phyloP scores from a whole-genome alignment of 1,140 invertebrate genomes.

The Archivesica marissinica region DNA sequence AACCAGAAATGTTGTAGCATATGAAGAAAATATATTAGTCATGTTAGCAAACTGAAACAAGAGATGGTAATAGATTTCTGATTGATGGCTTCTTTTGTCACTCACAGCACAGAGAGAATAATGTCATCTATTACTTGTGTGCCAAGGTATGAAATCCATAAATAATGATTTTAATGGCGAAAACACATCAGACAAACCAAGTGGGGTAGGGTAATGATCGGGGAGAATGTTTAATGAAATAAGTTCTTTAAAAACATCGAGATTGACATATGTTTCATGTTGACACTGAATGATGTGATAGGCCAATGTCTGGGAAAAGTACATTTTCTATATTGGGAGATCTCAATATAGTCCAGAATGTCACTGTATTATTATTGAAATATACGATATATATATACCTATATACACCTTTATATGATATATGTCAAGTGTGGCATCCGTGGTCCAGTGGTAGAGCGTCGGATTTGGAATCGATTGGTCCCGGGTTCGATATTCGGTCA shows the following conservation, averaged over 20 bases:
- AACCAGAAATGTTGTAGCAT: conserved; percentile 8
- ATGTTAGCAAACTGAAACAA: conserved; percentile 68
- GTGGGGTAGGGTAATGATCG: conserved; percentile 66
- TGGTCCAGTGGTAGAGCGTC: too few species aligned
- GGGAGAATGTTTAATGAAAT: conserved; percentile 44
- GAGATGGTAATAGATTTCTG: conserved; percentile 79
- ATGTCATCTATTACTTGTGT: conserved; percentile 82
- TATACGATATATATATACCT: too few species aligned
- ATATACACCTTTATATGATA: too few species aligned
- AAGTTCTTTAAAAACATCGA: conserved; percentile 30
- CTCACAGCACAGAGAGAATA: conserved; percentile 76
- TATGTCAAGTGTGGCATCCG: too few species aligned
- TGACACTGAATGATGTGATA: conserved; percentile 52
- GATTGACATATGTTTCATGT: conserved; percentile 44
- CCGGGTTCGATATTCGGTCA: too few species aligned
- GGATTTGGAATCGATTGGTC: too few species aligned
- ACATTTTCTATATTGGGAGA: background rate
- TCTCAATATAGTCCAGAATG: background rate
- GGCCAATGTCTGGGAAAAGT: conserved; percentile 3
- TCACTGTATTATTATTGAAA: too few species aligned
- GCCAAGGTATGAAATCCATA: conserved; percentile 76
- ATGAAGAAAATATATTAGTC: conserved; percentile 50
- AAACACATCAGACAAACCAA: conserved; percentile 70
- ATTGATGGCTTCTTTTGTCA: conserved; percentile 81
- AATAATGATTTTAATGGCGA: conserved; percentile 77